Evolutionary conservation across 2,888 invertebrate species (phyloP), one percentile per base, ranked within the genome.

Genomic region (Rhamphomyia laevipes): DNA sequence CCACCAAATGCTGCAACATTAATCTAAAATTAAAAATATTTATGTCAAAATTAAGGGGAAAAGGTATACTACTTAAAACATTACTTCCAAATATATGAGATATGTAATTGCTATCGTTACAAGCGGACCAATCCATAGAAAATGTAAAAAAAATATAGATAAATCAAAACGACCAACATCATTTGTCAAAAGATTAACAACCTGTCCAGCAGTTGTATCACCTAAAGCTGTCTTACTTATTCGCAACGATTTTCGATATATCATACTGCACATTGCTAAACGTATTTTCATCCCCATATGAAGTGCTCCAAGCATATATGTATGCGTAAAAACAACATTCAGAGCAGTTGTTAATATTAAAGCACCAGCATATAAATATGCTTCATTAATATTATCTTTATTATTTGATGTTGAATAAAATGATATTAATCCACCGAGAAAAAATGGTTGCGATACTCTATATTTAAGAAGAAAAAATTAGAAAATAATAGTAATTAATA

Each of bases 181-280:
- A 66, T 96, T 97, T 4, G 95, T 93, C 57, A 97, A 75, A 11
- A 96, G 76, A 72, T 96, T 95, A 37, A 95, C 92, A 58, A 82
- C 76, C 65, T 82, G 82, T 4, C 82, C 82, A 31, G 76, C 73
- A 2, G 89, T 87, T 10, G 88, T 88, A 61, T 84, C 77, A 3
- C 82, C 81, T 52, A 91, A 62, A 1, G 89, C 83, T 0, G 78
- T 78, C 65, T 82, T 82, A 59, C 86, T 84, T 17, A 86, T 64
- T 47, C 74, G 73, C 55, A 86, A 65, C 1, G 82, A 74, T 55
- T 71, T 86, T 58, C 82, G 75, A 65, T 83, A 85, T 50, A 87
- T 74, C 52, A 86, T 68, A 3, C 82, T 78, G 57, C 82, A 81
- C 59, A 80, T 76, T 1, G 83, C 81, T 1, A 84, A 73, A 50